Base-by-base conservation (phyloP, 1,140 invertebrate genomes). In the Pseudoatta argentina region DNA sequence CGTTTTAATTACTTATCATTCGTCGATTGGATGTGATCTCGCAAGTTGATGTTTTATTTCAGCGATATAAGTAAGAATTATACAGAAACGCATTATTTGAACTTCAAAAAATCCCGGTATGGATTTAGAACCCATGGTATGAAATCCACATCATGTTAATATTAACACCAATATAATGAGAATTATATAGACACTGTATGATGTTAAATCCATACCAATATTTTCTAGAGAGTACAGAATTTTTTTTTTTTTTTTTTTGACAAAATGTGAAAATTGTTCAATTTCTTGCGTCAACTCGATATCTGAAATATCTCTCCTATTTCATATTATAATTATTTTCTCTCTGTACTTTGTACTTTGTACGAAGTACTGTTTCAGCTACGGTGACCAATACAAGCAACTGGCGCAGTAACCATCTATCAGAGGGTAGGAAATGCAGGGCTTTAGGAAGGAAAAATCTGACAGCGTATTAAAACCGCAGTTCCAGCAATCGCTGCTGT, bases 1-100 rank as follows among this genome's bases (percentile, higher is more conserved):
- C 14, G 34, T 39, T 61, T 59, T 24, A 69, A 67, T 73, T 83
- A 69, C 61, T 83, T 61, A 48, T 71, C 24, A 73, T 48, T 51
- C 10, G 12, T 14, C 7, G 39, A 83, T 73, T n/a, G 24, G 0
- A 30, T 55, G 10, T 55, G 21, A 3, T 57, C 21, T 59, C 39
- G 16, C n/a, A 55, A 57, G 8, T 21, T 82, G 63, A 24, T 27
- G 5, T 81, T 69, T 67, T 44, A 44, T 82, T n/a, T 21, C n/a
- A 6, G 8, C 6, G 12, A 66, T 24, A 57, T 39, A 71, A 57
- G 48, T 6, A 55, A 66, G 16, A 63, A 64, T 78, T 27, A 67
- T 53, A 8, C 18, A 34, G 4, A 18, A 4, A 30, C 3, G 5
- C n/a, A 18, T 76, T 10, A 18, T 10, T 7, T 24, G 2, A 10